Evolutionary conservation across 2,888 invertebrate genomes (phyloP).

Genomic region (Chymomyza fuscimana): DNA sequence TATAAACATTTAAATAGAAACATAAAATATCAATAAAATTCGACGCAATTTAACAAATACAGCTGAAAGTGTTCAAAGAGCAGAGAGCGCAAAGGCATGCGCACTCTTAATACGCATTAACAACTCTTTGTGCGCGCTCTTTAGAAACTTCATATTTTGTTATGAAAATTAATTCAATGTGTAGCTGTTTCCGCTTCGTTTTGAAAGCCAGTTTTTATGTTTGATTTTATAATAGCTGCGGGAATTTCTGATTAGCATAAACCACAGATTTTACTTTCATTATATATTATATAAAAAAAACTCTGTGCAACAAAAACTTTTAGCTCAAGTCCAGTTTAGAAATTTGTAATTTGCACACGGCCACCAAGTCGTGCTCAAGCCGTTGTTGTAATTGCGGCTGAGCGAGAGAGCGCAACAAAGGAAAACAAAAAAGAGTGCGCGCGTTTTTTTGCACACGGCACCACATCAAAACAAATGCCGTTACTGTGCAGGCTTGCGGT

Average conservation of each 20-base stretch:
- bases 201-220: slow-evolving; percentile 19
- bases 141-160: not conserved
- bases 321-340: not conserved
- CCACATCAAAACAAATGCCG: slow-evolving; percentile 63
- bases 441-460: slow-evolving; percentile 59
- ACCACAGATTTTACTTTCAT: not conserved
- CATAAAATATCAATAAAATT: slow-evolving; percentile 48
- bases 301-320: not conserved
- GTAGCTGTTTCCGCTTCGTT: slow-evolving; percentile 9
- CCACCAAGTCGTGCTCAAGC: slow-evolving; percentile 17
- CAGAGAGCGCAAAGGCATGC: slow-evolving; percentile 18
- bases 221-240: slow-evolving; percentile 22
- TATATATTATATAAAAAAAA: not conserved
- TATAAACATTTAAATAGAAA: slow-evolving; percentile 16
- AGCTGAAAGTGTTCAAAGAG: slow-evolving; percentile 12
- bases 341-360: slow-evolving; percentile 54
- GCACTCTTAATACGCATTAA: not conserved
- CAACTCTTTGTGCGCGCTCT: not conserved
- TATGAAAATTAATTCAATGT: slow-evolving; percentile 4
- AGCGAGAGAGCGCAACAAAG: not conserved
- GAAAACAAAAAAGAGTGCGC: not conserved
- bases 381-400: slow-evolving; percentile 5
- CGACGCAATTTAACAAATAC: slow-evolving; percentile 59
- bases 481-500: slow-evolving; percentile 47
- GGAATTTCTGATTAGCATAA: not conserved